Conservation (phyloP, 2,113 vertebrate genomes). For the Vanacampus margaritifer region DNA sequence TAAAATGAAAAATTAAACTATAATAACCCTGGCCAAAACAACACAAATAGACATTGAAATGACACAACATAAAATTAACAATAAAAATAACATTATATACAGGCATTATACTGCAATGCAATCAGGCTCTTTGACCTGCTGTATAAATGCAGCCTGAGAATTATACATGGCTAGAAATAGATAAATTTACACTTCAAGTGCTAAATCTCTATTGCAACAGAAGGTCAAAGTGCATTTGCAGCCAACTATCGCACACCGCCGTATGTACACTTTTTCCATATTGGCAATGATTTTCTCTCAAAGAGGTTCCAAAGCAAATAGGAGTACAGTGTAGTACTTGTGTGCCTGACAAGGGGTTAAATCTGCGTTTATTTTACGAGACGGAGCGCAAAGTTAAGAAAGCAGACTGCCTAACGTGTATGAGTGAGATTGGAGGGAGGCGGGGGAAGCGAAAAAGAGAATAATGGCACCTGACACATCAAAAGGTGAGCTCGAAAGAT, state of each 20-base stretch:
- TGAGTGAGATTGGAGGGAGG: conserved; percentile 4
- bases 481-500: conserved; percentile 23
- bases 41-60: too few species aligned
- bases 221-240: conserved; percentile 3
- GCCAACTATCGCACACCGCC: conserved; percentile 5
- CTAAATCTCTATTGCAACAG: neutral
- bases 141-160: neutral
- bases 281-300: conserved; percentile 1
- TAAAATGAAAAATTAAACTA: too few species aligned
- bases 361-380: conserved; percentile 49
- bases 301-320: conserved; percentile 44
- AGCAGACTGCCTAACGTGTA: conserved; percentile 24
- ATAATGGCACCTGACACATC: conserved; percentile 32
- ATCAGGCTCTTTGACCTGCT: neutral
- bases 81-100: neutral
- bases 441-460: conserved; percentile 3
- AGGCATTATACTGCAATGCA: neutral
- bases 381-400: conserved; percentile 18
- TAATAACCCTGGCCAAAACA: too few species aligned
- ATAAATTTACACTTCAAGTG: neutral
- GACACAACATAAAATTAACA: neutral
- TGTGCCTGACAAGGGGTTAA: conserved; percentile 37
- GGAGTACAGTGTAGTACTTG: conserved; percentile 45
- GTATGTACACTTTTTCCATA: conserved; percentile 5
- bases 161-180: neutral